Conservation (phyloP, 2,797 vertebrate genomes). For the Poeciliopsis presidionis region DNA sequence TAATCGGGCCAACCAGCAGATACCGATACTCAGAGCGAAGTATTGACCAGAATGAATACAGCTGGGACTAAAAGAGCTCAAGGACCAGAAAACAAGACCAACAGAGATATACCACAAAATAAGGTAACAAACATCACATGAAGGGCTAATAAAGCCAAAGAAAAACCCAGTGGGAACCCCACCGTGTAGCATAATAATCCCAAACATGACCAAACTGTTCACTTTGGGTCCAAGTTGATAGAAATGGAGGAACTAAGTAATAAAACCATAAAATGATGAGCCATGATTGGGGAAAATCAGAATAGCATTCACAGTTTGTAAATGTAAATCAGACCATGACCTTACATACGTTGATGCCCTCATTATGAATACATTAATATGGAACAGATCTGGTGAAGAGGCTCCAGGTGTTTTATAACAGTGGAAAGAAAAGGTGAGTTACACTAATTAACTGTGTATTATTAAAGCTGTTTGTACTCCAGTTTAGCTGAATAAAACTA, state of each 20-base stretch:
- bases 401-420: neutral
- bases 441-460: neutral
- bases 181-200: neutral
- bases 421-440: neutral
- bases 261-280: neutral
- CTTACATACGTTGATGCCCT: neutral
- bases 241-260: neutral
- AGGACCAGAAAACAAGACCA: neutral
- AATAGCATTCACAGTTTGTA: neutral
- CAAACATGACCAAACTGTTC: neutral
- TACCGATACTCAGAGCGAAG: neutral
- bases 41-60: slow-evolving; percentile 1
- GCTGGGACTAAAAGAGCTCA: slow-evolving; percentile 1
- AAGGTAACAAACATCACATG: neutral
- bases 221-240: neutral
- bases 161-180: neutral
- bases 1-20: neutral
- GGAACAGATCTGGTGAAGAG: neutral
- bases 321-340: neutral
- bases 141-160: neutral
- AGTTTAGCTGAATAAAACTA: neutral
- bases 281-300: neutral
- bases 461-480: neutral
- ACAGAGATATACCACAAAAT: neutral
- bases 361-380: slow-evolving; percentile 1